phyloP scores from a whole-genome alignment of 2,113 vertebrate species.

The Stigmatopora argus region DNA sequence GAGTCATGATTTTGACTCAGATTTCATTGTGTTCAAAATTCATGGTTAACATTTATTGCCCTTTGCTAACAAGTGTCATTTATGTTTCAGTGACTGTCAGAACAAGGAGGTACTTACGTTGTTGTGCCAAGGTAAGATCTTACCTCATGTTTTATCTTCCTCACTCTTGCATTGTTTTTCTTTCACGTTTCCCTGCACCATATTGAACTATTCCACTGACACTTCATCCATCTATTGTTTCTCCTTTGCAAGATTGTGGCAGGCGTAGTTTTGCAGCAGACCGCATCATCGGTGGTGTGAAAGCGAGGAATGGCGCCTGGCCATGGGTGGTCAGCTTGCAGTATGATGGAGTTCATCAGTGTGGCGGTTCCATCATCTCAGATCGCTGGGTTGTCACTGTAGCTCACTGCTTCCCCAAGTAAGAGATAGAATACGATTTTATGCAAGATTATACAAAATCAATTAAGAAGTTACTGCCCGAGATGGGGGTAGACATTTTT shows the following conservation, averaged over 20 bases:
- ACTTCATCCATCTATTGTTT: background rate
- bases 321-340: conserved; percentile 87
- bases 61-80: conserved; percentile 2
- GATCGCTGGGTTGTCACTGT: conserved; percentile 84
- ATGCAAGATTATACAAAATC: background rate
- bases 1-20: background rate
- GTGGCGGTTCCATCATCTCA: conserved; percentile 83
- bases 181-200: background rate
- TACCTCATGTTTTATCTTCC: conserved; percentile 6
- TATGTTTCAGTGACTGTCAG: conserved; percentile 71
- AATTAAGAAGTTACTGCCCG: too few species aligned
- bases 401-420: conserved; percentile 88
- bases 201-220: background rate
- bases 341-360: conserved; percentile 80
- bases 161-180: conserved; percentile 17
- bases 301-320: conserved; percentile 80
- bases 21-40: background rate
- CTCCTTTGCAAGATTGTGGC: conserved; percentile 73
- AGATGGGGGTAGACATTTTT: too few species aligned
- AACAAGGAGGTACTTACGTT: conserved; percentile 69
- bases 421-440: conserved; percentile 38
- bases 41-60: conserved; percentile 6
- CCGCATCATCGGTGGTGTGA: conserved; percentile 81
- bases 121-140: conserved; percentile 70
- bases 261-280: conserved; percentile 78